Evolutionary conservation across 2,797 vertebrate species (phyloP).

Genomic region (Malurus leucopterus): DNA sequence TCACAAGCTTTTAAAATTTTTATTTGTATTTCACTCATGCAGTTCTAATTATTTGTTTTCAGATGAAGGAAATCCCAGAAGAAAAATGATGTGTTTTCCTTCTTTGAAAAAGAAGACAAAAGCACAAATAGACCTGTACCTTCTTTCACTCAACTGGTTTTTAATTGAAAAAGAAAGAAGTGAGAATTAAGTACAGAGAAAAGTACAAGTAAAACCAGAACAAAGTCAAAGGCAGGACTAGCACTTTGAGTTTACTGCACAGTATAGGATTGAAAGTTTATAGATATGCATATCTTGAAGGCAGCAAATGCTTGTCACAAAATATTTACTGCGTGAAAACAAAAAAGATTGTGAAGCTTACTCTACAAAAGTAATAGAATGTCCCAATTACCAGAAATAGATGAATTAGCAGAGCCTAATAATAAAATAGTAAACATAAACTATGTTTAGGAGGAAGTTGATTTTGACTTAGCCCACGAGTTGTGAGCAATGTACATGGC

Average conservation of each 20-base stretch:
- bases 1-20: background rate
- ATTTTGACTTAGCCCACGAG: background rate
- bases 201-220: background rate
- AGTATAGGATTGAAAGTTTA: background rate
- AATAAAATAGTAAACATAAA: background rate
- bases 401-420: background rate
- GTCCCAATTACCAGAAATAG: background rate
- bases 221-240: background rate
- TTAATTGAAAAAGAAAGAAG: background rate
- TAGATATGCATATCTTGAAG: background rate
- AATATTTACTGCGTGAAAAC: background rate
- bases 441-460: background rate
- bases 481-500: background rate
- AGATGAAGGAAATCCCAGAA: background rate
- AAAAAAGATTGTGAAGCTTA: background rate
- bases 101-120: background rate
- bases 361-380: background rate
- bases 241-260: background rate
- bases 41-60: background rate
- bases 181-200: background rate
- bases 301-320: background rate
- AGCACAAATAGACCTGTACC: fast-evolving
- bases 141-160: background rate
- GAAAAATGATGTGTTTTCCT: background rate
- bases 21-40: background rate